Evolutionary conservation across 2,797 vertebrate genomes (phyloP), one percentile per base, ranked within the genome.

Genomic region (Dallia pectoralis): DNA sequence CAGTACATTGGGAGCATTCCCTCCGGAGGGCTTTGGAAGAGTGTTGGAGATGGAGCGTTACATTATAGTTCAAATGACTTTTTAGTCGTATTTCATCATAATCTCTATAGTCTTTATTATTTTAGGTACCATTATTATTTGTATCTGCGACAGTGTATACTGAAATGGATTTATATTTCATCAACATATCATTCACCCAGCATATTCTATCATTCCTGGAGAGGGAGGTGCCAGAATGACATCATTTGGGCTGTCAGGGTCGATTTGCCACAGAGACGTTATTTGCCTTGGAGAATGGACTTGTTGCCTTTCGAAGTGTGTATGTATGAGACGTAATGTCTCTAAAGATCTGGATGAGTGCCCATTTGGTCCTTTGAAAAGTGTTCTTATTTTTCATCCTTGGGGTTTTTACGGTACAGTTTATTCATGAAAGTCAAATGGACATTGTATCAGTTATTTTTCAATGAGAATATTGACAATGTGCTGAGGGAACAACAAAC

Each of bases 371-470:
- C 89, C 89, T 85, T 90, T 88, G 85, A 91, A 89, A 93, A 93
- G 92, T 93, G 92, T 92, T 93, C 90, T 91, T 93, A 91, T 91
- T 92, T 93, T 93, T 91, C 90, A 90, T 91, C 87, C 83, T 81
- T 68, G 84, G 69, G 87, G 84, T 90, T 91, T 92, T 90, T 90
- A 92, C 85, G 90, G 86, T 90, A 89, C 89, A 91, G 87, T 89
- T 88, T 91, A 89, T 89, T 90, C 87, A 85, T 73, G 88, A 86
- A 82, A 88, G 87, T 73, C 80, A 79, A 82, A 91, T 78, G 85
- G 87, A 89, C 81, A 40, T 86, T 59, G 71, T 84, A 83, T 89
- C 12, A 44, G 40, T 44, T 92, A 91, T 93, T 93, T 94, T 93
- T 90, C 83, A 88, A 89, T 78, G 67, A 27, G 40, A 77, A 86